Evolutionary conservation across 2,797 vertebrate species (phyloP).

Genomic region (Ibycter americanus): DNA sequence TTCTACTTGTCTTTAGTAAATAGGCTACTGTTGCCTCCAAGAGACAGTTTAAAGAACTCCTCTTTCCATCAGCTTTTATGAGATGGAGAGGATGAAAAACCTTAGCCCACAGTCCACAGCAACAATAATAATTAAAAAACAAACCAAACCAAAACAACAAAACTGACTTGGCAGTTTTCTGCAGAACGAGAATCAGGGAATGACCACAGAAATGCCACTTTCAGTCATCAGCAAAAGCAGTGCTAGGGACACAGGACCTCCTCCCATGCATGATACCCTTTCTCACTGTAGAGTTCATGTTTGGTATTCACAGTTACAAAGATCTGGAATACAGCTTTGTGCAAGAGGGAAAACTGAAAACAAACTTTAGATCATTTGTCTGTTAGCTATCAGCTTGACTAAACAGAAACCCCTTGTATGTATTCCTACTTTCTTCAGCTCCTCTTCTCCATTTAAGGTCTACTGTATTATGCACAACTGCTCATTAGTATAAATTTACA

Average conservation of each 20-base stretch:
- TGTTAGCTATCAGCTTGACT: background rate
- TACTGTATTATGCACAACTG: background rate
- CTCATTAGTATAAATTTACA: background rate
- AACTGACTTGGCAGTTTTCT: background rate
- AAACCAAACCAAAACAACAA: background rate
- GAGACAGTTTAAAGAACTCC: background rate
- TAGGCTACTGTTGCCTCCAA: background rate
- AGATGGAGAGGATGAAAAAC: background rate
- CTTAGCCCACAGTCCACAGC: background rate
- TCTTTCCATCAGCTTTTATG: background rate
- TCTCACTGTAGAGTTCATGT: background rate
- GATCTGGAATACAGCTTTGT: background rate
- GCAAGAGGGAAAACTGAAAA: background rate
- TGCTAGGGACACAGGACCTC: background rate
- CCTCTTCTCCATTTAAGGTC: background rate
- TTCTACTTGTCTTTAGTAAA: background rate
- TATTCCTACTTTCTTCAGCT: background rate
- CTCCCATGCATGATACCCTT: background rate
- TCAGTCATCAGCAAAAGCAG: background rate
- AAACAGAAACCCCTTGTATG: background rate
- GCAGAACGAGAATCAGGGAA: background rate
- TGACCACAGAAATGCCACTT: background rate
- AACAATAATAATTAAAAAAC: background rate
- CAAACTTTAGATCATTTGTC: background rate
- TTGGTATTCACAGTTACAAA: background rate